Percentiles rank a stretch among this genome's conserved stretches.
Evolutionary conservation across 2,113 vertebrate genomes (phyloP).

Genomic region (Bothrops jararaca): DNA sequence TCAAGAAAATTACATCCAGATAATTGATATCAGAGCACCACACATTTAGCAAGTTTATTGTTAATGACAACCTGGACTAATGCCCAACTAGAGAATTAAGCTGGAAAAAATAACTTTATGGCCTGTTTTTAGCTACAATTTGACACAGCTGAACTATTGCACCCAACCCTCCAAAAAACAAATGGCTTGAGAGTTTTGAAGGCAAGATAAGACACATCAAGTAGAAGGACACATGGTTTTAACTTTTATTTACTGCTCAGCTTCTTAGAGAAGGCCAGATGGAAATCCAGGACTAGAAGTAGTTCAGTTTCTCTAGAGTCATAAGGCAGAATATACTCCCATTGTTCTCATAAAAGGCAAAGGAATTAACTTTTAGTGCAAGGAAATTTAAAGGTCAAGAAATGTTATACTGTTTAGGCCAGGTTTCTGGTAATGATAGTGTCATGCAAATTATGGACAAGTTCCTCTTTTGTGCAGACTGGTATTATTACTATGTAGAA

Average conservation of each 20-base stretch:
- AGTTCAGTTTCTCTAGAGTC: conserved; percentile 41
- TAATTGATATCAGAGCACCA: conserved; percentile 36
- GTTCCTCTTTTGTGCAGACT: conserved; percentile 44
- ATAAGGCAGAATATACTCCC: not conserved
- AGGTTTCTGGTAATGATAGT: conserved; percentile 42
- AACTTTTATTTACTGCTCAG: conserved; percentile 34
- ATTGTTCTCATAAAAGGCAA: not conserved
- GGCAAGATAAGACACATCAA: not conserved
- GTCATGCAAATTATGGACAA: conserved; percentile 48
- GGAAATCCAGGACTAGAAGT: conserved; percentile 11
- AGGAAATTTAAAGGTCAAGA: conserved; percentile 36
- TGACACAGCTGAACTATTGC: conserved; percentile 27
- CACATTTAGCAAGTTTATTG: conserved; percentile 47
- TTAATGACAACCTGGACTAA: conserved; percentile 33
- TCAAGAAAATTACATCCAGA: conserved; percentile 40
- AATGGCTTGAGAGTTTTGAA: conserved; percentile 23
- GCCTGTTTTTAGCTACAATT: conserved; percentile 40
- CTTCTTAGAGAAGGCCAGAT: conserved; percentile 26
- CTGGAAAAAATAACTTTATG: conserved; percentile 30
- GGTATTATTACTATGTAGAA: conserved; percentile 30
- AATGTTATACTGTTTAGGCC: conserved; percentile 38
- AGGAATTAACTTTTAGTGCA: conserved; percentile 28
- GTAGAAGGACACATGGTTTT: conserved; percentile 33
- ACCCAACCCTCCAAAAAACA: not conserved
- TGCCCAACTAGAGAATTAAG: conserved; percentile 51